Conservation (phyloP, 2,888 invertebrate species). For the Zhuqinia jingwanae region DNA sequence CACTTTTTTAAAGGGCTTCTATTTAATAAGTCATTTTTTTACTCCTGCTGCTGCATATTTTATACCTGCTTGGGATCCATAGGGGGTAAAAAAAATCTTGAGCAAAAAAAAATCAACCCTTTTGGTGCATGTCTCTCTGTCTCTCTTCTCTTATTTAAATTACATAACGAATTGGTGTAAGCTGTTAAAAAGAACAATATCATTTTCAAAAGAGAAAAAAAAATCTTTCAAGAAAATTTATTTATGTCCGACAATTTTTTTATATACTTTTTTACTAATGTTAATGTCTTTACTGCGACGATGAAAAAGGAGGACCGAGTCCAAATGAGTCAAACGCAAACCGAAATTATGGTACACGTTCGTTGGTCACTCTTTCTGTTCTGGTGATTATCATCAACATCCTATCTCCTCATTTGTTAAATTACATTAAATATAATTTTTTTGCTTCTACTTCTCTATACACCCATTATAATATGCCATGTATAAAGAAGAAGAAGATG, state of each 20-base stretch:
- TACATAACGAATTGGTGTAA: constrained; percentile 46
- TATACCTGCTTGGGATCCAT: constrained; percentile 47
- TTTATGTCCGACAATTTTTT: background rate
- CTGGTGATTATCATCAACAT: constrained; percentile 66
- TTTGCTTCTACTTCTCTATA: constrained; percentile 10
- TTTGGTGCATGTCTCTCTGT: background rate
- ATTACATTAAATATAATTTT: constrained; percentile 69
- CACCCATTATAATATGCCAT: constrained; percentile 28
- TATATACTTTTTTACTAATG: too few relatives aligned
- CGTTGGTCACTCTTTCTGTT: constrained; percentile 63
- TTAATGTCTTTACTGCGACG: constrained; percentile 20
- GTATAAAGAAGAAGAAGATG: background rate
- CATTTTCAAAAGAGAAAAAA: constrained; percentile 15
- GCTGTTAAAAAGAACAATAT: constrained; percentile 47
- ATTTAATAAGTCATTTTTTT: background rate
- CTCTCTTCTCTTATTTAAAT: constrained; percentile 28
- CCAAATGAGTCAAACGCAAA: constrained; percentile 72
- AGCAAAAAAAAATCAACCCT: constrained; percentile 21
- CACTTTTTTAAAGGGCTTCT: constrained; percentile 36
- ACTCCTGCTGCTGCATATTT: constrained; percentile 50
- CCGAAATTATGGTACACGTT: background rate
- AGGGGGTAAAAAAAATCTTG: constrained; percentile 52
- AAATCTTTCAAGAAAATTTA: constrained; percentile 17
- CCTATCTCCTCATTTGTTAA: constrained; percentile 72
- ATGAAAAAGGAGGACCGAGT: constrained; percentile 38